Conservation (phyloP, 2,113 vertebrate species). For the Oryzias celebensis region DNA sequence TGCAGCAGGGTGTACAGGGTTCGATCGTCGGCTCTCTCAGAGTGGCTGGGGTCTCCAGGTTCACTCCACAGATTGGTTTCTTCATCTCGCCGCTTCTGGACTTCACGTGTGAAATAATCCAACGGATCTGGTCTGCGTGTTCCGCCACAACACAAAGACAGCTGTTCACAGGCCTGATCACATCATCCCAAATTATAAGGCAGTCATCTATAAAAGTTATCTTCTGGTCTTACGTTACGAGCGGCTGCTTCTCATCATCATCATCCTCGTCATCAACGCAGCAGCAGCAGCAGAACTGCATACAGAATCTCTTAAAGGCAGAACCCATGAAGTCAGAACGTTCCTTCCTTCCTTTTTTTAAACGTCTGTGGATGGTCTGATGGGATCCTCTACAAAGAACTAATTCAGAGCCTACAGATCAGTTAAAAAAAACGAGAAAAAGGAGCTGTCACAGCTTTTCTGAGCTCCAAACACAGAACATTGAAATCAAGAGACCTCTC, state of each 20-base stretch:
- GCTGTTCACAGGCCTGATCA: neutral
- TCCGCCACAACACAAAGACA: constrained; percentile 14
- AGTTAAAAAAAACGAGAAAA: constrained; percentile 5
- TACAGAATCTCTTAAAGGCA: constrained; percentile 64
- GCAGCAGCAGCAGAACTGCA: constrained; percentile 75
- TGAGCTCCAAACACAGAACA: constrained; percentile 1
- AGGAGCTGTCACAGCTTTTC: constrained; percentile 3
- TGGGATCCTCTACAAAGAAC: neutral
- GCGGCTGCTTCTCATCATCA: constrained; percentile 76
- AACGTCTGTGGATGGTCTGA: no score
- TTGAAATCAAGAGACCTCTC: constrained; percentile 2
- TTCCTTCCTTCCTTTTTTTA: no score
- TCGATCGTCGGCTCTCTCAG: constrained; percentile 80
- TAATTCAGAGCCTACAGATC: constrained; percentile 10
- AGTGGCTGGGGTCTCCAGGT: constrained; percentile 80
- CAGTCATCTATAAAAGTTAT: neutral
- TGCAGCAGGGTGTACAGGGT: constrained; percentile 78
- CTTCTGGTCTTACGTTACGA: constrained; percentile 68
- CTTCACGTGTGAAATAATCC: constrained; percentile 81
- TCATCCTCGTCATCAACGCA: constrained; percentile 45
- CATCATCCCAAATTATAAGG: neutral
- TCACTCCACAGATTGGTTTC: constrained; percentile 84
- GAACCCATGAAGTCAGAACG: constrained; percentile 66
- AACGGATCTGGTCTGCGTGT: constrained; percentile 72
- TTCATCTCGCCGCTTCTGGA: constrained; percentile 80